Percentiles rank a stretch among this genome's conserved stretches.
phyloP scores from a whole-genome alignment of 2,888 invertebrate genomes.

The Platynereis dumerilii region DNA sequence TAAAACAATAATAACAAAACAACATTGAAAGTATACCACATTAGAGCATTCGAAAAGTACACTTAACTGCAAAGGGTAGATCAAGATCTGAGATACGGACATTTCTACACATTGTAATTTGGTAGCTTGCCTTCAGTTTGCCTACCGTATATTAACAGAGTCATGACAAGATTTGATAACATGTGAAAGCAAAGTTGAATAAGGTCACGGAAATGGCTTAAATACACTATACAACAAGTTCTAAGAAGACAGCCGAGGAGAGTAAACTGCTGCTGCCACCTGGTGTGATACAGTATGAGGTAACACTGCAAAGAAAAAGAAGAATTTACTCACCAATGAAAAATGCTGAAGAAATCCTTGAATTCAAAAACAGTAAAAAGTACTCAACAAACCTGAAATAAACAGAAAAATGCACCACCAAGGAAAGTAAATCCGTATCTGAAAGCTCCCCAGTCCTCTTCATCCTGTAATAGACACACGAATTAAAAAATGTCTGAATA shows the following conservation, averaged over 20 bases:
- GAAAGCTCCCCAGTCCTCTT: slow-evolving; percentile 25
- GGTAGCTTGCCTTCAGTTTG: too few species aligned
- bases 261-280: slow-evolving; percentile 7
- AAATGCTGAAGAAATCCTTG: neutral
- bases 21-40: too few species aligned
- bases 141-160: slow-evolving; percentile 14
- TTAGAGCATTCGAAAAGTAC: too few species aligned
- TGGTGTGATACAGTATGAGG: neutral
- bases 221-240: slow-evolving; percentile 20
- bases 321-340: neutral
- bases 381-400: neutral
- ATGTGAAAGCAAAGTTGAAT: slow-evolving; percentile 26
- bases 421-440: slow-evolving; percentile 26
- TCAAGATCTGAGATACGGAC: too few species aligned
- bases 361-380: neutral
- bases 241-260: slow-evolving; percentile 9
- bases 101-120: too few species aligned
- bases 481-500: too few species aligned
- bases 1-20: too few species aligned
- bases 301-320: neutral
- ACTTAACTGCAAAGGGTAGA: too few species aligned
- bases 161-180: slow-evolving; percentile 14
- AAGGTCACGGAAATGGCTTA: slow-evolving; percentile 22
- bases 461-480: slow-evolving; percentile 9
- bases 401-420: neutral